Conservation (phyloP, 2,113 vertebrate species). For the Eubucco bourcierii region DNA sequence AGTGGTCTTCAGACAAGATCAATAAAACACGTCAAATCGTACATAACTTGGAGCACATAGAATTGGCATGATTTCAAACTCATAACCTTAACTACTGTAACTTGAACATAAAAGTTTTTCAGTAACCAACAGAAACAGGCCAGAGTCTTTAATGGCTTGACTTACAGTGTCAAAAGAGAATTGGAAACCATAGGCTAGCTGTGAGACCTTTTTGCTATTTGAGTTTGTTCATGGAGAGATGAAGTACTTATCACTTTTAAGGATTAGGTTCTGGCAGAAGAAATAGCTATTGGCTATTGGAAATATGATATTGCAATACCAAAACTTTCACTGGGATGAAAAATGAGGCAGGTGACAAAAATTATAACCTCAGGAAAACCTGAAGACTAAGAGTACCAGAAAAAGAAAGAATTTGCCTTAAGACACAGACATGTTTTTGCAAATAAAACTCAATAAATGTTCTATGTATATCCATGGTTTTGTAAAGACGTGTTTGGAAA, state of each 20-base stretch:
- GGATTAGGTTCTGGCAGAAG: background rate
- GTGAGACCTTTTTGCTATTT: background rate
- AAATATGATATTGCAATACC: background rate
- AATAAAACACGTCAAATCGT: background rate
- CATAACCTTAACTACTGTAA: background rate
- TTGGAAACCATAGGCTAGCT: background rate
- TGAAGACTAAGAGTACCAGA: background rate
- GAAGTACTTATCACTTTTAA: background rate
- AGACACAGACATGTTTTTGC: background rate
- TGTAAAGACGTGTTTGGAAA: background rate
- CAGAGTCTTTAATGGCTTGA: background rate
- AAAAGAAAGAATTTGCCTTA: background rate
- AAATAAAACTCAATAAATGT: background rate
- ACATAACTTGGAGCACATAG: background rate
- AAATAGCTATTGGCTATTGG: background rate
- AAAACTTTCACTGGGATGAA: background rate
- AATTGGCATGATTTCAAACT: background rate
- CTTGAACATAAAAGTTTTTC: background rate
- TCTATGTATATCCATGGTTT: background rate
- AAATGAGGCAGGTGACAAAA: background rate
- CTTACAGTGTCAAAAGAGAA: background rate
- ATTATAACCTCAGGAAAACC: background rate
- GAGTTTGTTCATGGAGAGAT: background rate
- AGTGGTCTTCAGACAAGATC: background rate
- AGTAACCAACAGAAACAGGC: background rate